Conservation (phyloP, 2,888 invertebrate genomes). For the Julus scanicus region DNA sequence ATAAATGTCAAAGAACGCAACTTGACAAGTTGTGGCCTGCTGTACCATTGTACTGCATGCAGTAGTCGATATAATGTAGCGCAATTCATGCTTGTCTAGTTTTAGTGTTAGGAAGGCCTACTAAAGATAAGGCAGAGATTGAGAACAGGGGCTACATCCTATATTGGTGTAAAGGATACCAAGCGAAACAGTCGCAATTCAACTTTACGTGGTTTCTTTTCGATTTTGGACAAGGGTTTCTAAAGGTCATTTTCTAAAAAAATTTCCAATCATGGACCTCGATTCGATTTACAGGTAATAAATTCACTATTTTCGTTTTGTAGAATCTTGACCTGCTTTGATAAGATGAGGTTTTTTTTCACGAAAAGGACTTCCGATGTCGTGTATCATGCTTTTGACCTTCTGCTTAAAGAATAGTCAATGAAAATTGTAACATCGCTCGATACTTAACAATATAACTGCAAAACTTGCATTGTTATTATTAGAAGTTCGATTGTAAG, state of each 20-base stretch:
- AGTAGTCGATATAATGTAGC: neutral
- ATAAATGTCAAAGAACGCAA: conserved; percentile 9
- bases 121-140: neutral
- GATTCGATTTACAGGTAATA: conserved; percentile 20
- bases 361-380: neutral
- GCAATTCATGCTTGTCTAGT: conserved; percentile 9
- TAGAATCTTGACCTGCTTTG: neutral
- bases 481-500: no score
- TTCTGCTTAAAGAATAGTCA: no score
- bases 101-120: conserved; percentile 37
- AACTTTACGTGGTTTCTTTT: neutral
- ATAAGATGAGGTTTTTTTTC: neutral
- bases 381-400: neutral
- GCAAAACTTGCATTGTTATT: no score
- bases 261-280: neutral
- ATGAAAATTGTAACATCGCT: no score
- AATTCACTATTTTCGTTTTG: neutral
- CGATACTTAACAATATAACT: no score
- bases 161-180: neutral
- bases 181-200: neutral
- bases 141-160: neutral
- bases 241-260: neutral
- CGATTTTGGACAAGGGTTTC: neutral
- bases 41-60: neutral
- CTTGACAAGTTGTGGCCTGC: neutral